Evolutionary conservation across 2,888 invertebrate species (phyloP).

Genomic region (Bruchidius siliquastri): DNA sequence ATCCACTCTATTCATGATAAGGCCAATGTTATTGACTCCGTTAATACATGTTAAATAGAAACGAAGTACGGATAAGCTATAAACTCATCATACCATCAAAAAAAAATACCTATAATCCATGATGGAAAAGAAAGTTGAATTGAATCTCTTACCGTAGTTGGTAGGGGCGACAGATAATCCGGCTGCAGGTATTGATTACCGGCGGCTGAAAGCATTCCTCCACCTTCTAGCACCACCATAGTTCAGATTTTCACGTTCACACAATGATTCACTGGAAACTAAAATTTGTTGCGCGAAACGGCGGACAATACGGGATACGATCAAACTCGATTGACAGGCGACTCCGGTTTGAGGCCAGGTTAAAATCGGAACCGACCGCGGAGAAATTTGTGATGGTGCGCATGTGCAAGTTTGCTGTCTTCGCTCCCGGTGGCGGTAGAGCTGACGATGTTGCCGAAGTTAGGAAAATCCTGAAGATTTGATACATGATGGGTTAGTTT

Average conservation of each 20-base stretch:
- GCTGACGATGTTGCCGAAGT: background rate
- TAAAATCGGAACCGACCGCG: slow-evolving; percentile 19
- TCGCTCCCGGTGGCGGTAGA: slow-evolving; percentile 16
- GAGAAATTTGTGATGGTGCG: slow-evolving; percentile 20
- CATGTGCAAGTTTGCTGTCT: slow-evolving; percentile 19
- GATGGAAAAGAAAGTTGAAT: too few relatives aligned
- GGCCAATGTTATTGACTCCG: too few relatives aligned
- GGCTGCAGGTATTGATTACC: slow-evolving; percentile 94
- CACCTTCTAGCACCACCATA: slow-evolving; percentile 91
- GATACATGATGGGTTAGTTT: too few relatives aligned
- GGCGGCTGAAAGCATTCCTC: slow-evolving; percentile 82
- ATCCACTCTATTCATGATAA: too few relatives aligned
- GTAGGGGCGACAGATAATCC: slow-evolving; percentile 91
- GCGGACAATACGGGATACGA: background rate
- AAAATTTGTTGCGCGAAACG: background rate
- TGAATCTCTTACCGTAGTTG: slow-evolving; percentile 89
- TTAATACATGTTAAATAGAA: too few relatives aligned
- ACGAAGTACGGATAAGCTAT: too few relatives aligned
- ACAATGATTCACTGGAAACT: slow-evolving; percentile 1
- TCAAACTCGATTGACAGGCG: slow-evolving; percentile 19
- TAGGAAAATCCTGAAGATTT: too few relatives aligned
- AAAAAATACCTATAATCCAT: background rate
- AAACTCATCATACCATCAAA: background rate
- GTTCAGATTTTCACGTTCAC: slow-evolving; percentile 20
- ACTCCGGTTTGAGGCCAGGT: slow-evolving; percentile 26